Evolutionary conservation across 2,113 vertebrate genomes (phyloP), one percentile per base, ranked within the genome.

Genomic region (pig (Sus scrofa)): DNA sequence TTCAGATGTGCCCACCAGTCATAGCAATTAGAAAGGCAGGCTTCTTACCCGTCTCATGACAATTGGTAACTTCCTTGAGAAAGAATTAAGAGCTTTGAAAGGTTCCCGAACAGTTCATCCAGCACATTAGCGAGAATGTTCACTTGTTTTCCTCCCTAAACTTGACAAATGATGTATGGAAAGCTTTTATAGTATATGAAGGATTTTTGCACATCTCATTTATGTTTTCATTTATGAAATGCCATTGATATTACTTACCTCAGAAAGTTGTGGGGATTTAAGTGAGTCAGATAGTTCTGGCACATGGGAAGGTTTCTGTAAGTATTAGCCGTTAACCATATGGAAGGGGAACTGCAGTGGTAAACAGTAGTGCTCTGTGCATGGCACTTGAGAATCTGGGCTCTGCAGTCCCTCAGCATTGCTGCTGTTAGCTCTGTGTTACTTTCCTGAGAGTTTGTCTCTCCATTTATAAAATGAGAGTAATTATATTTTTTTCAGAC

Each of bases 91-190:
- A 74, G 7, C 26, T 91, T 8, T 79, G 32, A 44, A 65, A 93
- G 24, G 8, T 37, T 91, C 24, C 54, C 24, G 22, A 63, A 26
- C 54, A 60, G 2, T 32, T 68, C 52, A 63, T 54, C 14, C 54
- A 74, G 0, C n/a, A 30, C 91, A 44, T n/a, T 91, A 83, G 34
- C 50, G 62, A 78, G 26, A 39, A 44, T 78, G 37, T 52, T 37
- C 30, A 39, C 9, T 27, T 82, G 58, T 39, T 87, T 93, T 71
- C 65, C 2, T 75, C 26, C 68, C 58, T n/a, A 90, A 73, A 87
- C 20, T 56, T 94, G 87, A 91, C 39, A 92, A 82, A 67, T 56
- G 27, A n/a, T 86, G 39, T 89, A 39, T 89, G 67, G 74, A 63
- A 83, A 86, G 68, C 10, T 74, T 82, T 78, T 56, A 32, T 52